These are phyloP conservation scores for Phengaris arion DNA, from an alignment of 2,888 invertebrate genomes.

Conservation along the genomic window DNA sequence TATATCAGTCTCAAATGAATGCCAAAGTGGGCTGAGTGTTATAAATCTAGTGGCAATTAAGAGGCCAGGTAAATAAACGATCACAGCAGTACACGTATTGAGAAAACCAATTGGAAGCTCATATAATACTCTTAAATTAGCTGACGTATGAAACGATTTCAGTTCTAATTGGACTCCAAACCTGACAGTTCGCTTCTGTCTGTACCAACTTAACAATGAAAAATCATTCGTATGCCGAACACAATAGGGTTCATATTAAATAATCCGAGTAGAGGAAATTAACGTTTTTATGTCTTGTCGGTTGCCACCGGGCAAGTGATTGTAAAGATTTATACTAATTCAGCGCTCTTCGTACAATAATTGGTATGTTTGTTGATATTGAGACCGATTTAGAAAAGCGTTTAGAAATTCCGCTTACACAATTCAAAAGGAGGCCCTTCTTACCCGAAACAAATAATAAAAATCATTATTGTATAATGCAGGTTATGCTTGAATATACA, in stretches of 20 bases:
- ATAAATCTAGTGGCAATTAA: conserved; percentile 14
- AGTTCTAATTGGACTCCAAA: conserved; percentile 60
- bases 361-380: conserved; percentile 15
- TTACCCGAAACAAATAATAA: conserved; percentile 14
- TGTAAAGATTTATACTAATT: conserved; percentile 36
- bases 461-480: background rate
- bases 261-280: conserved; percentile 20
- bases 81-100: conserved; percentile 6
- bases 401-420: conserved; percentile 4
- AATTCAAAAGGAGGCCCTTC: background rate
- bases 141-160: conserved; percentile 46
- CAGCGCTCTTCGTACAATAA: conserved; percentile 29
- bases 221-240: conserved; percentile 41
- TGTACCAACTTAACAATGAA: conserved; percentile 33
- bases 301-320: conserved; percentile 45
- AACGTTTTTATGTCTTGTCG: conserved; percentile 35
- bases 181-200: conserved; percentile 47
- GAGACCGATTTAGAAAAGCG: conserved; percentile 1
- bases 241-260: conserved; percentile 40
- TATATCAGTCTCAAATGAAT: conserved; percentile 18
- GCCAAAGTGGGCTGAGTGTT: background rate
- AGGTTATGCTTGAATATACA: background rate
- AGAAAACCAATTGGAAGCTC: conserved; percentile 18
- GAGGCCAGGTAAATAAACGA: conserved; percentile 21
- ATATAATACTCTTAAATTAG: conserved; percentile 14